These are phyloP conservation scores for Budorcas taxicolor DNA, from an alignment of 2,113 vertebrate genomes.

Conservation along the genomic window DNA sequence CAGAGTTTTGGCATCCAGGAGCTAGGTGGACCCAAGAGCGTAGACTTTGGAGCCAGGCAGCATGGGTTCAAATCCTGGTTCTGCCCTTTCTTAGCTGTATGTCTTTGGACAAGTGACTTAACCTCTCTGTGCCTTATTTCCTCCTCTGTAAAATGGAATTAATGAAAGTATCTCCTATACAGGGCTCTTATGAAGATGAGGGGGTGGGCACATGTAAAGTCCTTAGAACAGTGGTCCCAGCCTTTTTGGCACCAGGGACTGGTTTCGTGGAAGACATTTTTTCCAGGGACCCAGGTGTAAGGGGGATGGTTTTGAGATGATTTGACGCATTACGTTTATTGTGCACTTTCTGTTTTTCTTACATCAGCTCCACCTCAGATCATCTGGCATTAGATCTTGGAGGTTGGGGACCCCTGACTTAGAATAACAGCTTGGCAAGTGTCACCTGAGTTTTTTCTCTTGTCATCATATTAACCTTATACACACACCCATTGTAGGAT, in stretches of 20 bases:
- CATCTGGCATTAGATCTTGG: background rate
- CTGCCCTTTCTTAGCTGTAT: background rate
- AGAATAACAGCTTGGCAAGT: background rate
- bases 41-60: background rate
- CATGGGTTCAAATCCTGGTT: background rate
- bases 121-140: background rate
- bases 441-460: background rate
- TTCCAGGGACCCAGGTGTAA: background rate
- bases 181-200: background rate
- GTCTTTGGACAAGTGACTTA: background rate
- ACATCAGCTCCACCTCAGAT: background rate
- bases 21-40: background rate
- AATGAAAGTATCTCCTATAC: background rate
- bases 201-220: background rate
- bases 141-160: background rate
- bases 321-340: background rate
- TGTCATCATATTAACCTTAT: fast-evolving
- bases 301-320: background rate
- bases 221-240: background rate
- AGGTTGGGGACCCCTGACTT: background rate
- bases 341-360: background rate
- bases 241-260: background rate
- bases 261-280: background rate
- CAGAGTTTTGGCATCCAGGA: background rate
- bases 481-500: fast-evolving